Evolutionary conservation across 2,888 invertebrate genomes (phyloP).

Genomic region (Drosophila mimica): DNA sequence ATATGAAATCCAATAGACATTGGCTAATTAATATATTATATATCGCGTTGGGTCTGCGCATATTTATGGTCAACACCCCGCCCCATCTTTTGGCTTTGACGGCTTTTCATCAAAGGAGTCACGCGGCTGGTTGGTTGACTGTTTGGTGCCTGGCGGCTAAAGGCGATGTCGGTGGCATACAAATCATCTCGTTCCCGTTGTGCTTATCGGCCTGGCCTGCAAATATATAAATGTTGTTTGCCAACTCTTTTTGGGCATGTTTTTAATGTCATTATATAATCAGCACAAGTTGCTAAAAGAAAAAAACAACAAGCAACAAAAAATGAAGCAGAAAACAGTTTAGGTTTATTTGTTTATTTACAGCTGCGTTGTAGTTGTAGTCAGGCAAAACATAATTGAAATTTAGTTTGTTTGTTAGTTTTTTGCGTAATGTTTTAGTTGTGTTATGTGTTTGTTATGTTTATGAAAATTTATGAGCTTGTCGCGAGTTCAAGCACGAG

Average conservation of each 20-base stretch:
- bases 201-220: constrained; percentile 27
- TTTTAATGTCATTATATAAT: constrained; percentile 78
- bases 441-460: constrained; percentile 49
- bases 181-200: constrained; percentile 52
- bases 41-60: constrained; percentile 29
- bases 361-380: constrained; percentile 13
- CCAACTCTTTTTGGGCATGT: constrained; percentile 61
- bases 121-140: constrained; percentile 45
- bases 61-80: constrained; percentile 73
- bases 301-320: constrained; percentile 31
- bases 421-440: constrained; percentile 47
- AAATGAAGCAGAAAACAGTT: constrained; percentile 61
- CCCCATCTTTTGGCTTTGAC: constrained; percentile 51
- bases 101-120: constrained; percentile 76
- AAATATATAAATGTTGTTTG: constrained; percentile 68
- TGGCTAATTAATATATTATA: constrained; percentile 64
- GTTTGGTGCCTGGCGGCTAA: constrained; percentile 48
- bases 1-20: constrained; percentile 24
- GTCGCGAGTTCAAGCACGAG: constrained; percentile 48
- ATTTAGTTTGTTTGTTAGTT: constrained; percentile 39
- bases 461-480: constrained; percentile 79
- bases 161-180: constrained; percentile 52
- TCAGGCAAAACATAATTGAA: constrained; percentile 44
- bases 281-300: constrained; percentile 74
- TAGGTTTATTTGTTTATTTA: constrained; percentile 3